phyloP scores from a whole-genome alignment of 2,888 invertebrate genomes.

The Rhynchonema sp. region DNA sequence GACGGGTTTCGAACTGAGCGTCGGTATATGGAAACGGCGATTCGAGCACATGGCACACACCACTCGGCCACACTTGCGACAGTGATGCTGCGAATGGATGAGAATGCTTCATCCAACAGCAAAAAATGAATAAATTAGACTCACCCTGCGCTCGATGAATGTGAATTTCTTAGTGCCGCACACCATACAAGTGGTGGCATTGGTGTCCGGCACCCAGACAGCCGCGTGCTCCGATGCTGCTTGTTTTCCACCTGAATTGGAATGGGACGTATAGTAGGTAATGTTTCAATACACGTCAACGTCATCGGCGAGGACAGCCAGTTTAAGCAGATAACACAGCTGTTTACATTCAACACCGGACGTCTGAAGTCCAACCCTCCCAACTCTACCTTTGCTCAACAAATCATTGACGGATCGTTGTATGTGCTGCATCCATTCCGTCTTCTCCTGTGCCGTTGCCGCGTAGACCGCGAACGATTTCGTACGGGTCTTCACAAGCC shows the following conservation, averaged over 20 bases:
- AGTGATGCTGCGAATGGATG: constrained; percentile 49
- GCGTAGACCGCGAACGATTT: constrained; percentile 99
- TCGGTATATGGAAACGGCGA: constrained; percentile 69
- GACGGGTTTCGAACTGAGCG: constrained; percentile 79
- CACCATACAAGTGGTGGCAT: constrained; percentile 41
- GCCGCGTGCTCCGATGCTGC: constrained; percentile 71
- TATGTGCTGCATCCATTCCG: constrained; percentile 99
- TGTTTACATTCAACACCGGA: too few species aligned
- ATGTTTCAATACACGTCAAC: too few species aligned
- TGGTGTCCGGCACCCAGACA: constrained; percentile 96
- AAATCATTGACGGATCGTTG: constrained; percentile 92
- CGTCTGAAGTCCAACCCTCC: too few species aligned
- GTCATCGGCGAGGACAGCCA: too few species aligned
- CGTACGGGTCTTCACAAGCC: constrained; percentile 86
- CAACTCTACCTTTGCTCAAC: constrained; percentile 47
- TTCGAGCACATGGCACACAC: constrained; percentile 90
- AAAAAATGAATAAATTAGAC: background rate
- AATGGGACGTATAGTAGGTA: too few species aligned
- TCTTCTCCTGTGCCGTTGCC: constrained; percentile 86
- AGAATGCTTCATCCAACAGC: background rate
- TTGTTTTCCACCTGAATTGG: constrained; percentile 66
- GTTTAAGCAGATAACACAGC: too few species aligned
- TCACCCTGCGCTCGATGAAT: constrained; percentile 24
- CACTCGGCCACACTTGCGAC: constrained; percentile 89
- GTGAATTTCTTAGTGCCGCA: background rate